A percentile compares a stretch with the other conserved stretches of the same genome.
These are phyloP conservation scores for Crossaster papposus DNA, from an alignment of 53 echinoderm and acorn worm genomes.

Conservation along the genomic window DNA sequence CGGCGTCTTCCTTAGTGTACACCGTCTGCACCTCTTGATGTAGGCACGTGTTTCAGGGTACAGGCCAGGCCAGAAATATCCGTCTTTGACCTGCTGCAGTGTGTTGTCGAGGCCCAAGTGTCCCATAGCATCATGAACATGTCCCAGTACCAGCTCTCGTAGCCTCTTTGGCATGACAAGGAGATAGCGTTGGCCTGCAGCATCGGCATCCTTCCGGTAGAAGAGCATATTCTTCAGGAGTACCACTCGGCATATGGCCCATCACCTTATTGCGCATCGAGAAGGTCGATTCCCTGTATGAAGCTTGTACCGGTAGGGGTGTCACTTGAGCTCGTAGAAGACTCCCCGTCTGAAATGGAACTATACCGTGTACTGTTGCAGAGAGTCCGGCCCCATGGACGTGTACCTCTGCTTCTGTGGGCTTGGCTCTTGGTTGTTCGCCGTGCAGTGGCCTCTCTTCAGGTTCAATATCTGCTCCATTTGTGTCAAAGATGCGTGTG, in stretches of 20 bases:
- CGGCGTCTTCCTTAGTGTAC: slow-evolving; percentile 27
- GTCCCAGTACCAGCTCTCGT: background rate
- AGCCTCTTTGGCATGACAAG: background rate
- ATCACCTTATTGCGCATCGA: background rate
- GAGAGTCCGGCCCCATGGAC: no score
- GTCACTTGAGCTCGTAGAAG: no score
- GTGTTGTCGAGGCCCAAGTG: slow-evolving; percentile 2
- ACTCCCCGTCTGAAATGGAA: no score
- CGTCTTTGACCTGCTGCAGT: background rate
- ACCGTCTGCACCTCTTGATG: slow-evolving; percentile 17
- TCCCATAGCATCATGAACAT: slow-evolving; percentile 33
- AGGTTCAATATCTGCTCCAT: background rate
- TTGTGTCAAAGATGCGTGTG: background rate
- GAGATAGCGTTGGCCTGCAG: background rate
- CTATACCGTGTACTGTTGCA: no score
- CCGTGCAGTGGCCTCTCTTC: no score
- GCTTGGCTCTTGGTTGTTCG: background rate
- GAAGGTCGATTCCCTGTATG: no score
- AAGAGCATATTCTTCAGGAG: background rate
- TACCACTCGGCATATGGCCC: background rate
- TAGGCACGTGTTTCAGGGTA: background rate
- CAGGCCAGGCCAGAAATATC: slow-evolving; percentile 43
- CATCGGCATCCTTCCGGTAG: background rate
- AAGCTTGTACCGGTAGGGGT: background rate
- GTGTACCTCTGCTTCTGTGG: no score